A percentile compares a stretch with the other conserved stretches of the same genome.
Evolutionary conservation across 2,113 vertebrate genomes (phyloP).

Genomic region (Halichoeres trimaculatus): DNA sequence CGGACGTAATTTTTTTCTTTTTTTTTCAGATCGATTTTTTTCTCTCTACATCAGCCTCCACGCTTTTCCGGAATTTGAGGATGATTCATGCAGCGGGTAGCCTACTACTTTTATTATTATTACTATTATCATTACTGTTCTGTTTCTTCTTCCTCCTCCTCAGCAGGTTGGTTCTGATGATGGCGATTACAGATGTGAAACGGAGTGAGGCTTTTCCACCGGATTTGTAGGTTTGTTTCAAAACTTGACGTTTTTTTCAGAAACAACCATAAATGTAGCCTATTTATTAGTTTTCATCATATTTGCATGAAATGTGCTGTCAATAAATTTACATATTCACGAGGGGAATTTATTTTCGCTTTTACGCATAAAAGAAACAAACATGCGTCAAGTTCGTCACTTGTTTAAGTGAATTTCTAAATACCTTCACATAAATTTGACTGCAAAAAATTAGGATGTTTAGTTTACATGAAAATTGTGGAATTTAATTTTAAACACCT

Average conservation of each 20-base stretch:
- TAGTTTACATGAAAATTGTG: too few relatives aligned
- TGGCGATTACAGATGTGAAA: constrained; percentile 13
- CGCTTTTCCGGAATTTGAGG: constrained; percentile 23
- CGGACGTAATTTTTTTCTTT: constrained; percentile 14
- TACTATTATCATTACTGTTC: neutral
- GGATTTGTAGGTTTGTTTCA: constrained; percentile 64
- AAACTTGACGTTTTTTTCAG: constrained; percentile 14
- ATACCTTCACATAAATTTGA: too few relatives aligned
- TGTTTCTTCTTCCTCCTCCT: neutral
- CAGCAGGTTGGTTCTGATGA: constrained; percentile 55
- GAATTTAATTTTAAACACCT: too few relatives aligned
- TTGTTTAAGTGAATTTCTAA: too few relatives aligned
- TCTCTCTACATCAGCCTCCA: constrained; percentile 11
- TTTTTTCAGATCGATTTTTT: constrained; percentile 37
- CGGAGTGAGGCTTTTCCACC: constrained; percentile 40
- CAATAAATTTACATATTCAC: too few relatives aligned
- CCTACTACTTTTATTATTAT: neutral
- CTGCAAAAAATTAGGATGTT: too few relatives aligned
- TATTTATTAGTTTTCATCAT: neutral
- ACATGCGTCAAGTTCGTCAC: too few relatives aligned
- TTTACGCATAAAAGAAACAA: too few relatives aligned
- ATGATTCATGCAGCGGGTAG: neutral
- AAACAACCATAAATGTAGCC: too few relatives aligned
- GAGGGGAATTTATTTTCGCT: too few relatives aligned
- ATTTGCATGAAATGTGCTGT: neutral